Evolutionary conservation across 2,888 invertebrate species (phyloP).

Genomic region (Aromia moschata): DNA sequence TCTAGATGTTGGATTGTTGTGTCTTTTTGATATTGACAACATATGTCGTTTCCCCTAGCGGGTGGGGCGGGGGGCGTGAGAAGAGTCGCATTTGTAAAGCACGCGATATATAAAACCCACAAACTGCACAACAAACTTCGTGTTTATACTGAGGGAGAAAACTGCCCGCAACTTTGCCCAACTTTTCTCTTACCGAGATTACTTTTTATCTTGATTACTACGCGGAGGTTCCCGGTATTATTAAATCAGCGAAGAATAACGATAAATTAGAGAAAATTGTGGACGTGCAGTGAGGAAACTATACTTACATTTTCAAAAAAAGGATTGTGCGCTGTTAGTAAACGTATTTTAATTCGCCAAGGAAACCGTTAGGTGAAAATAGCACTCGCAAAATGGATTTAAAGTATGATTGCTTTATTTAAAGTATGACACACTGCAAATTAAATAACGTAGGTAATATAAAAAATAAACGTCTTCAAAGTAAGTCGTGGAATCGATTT

Average conservation of each 20-base stretch:
- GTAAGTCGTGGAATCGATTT: no score
- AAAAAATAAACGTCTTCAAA: no score
- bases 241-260: slow-evolving; percentile 6
- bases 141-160: slow-evolving; percentile 18
- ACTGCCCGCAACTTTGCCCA: slow-evolving; percentile 21
- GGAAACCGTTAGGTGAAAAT: no score
- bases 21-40: slow-evolving; percentile 45
- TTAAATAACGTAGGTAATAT: no score
- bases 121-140: slow-evolving; percentile 16
- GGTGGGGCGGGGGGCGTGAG: slow-evolving; percentile 19
- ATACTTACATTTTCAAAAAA: no score
- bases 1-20: slow-evolving; percentile 47
- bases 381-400: no score
- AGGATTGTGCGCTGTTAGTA: no score
- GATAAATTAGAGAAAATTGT: slow-evolving; percentile 8
- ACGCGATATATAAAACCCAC: slow-evolving; percentile 14
- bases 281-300: no score
- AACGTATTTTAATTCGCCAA: no score
- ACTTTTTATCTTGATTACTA: slow-evolving; percentile 25
- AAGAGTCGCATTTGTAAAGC: slow-evolving; percentile 21
- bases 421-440: no score
- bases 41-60: slow-evolving; percentile 31
- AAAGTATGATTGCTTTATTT: no score
- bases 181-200: slow-evolving; percentile 31
- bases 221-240: slow-evolving; percentile 6